Evolutionary conservation across 2,888 invertebrate genomes (phyloP).

Genomic region (Scaptomyza reducta): DNA sequence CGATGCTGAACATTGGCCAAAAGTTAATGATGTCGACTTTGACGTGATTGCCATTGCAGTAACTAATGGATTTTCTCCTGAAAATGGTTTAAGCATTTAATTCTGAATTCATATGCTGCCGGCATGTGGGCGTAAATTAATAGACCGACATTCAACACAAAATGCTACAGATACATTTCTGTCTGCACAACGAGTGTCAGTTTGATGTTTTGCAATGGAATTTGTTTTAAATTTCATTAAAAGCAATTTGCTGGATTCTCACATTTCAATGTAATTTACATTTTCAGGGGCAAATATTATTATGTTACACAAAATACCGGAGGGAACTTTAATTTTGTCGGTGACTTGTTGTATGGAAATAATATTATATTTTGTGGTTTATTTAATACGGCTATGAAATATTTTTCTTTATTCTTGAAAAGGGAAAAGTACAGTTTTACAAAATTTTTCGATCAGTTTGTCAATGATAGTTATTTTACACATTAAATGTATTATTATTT

Average conservation of each 20-base stretch:
- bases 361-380: too few relatives aligned
- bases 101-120: conserved; percentile 2
- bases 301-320: neutral
- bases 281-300: neutral
- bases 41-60: conserved; percentile 3
- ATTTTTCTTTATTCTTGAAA: too few relatives aligned
- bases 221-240: conserved; percentile 22
- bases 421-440: too few relatives aligned
- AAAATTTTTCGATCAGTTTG: too few relatives aligned
- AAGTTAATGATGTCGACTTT: conserved; percentile 3
- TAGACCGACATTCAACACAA: neutral
- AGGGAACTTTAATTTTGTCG: neutral
- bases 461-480: too few relatives aligned
- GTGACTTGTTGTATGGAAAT: neutral
- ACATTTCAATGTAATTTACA: conserved; percentile 11
- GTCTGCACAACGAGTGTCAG: conserved; percentile 12
- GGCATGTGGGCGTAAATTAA: neutral
- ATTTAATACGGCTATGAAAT: too few relatives aligned
- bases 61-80: conserved; percentile 33
- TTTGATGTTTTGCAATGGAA: neutral
- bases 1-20: neutral
- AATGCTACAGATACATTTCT: neutral
- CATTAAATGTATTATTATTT: too few relatives aligned
- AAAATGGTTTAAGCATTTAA: neutral
- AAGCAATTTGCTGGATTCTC: conserved; percentile 4